Evolutionary conservation across 2,797 vertebrate genomes (phyloP).

Genomic region (Anomalospiza imberbis): DNA sequence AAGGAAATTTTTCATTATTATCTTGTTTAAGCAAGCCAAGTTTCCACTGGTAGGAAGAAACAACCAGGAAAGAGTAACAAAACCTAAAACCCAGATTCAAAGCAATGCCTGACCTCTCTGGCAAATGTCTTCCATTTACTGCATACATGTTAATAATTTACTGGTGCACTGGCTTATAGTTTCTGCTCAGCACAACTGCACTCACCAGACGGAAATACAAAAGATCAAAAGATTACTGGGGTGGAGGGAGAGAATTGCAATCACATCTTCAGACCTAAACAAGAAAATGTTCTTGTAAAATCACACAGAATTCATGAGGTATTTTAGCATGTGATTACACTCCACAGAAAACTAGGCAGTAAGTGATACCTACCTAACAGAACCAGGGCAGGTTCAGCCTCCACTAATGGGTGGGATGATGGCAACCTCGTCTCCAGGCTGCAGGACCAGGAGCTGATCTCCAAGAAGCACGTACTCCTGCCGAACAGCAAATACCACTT

Average conservation of each 20-base stretch:
- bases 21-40: not conserved
- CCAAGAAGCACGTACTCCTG: slow-evolving; percentile 88
- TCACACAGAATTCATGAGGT: not conserved
- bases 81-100: not conserved
- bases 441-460: slow-evolving; percentile 80
- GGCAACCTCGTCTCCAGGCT: slow-evolving; percentile 89
- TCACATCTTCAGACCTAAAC: not conserved
- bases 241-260: not conserved
- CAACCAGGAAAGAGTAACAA: not conserved
- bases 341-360: not conserved
- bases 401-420: slow-evolving; percentile 93
- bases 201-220: not conserved
- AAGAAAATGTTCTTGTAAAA: not conserved
- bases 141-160: not conserved
- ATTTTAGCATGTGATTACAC: not conserved
- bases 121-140: not conserved
- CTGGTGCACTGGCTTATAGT: not conserved
- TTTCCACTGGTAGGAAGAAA: not conserved
- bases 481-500: slow-evolving; percentile 86
- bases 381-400: slow-evolving; percentile 73
- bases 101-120: not conserved
- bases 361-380: slow-evolving; percentile 26
- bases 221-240: not conserved
- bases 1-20: not conserved
- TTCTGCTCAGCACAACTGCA: not conserved